Percentiles rank a stretch among this genome's conserved stretches.
Conservation (phyloP, 2,113 vertebrate species). For the Gopherus evgoodei region DNA sequence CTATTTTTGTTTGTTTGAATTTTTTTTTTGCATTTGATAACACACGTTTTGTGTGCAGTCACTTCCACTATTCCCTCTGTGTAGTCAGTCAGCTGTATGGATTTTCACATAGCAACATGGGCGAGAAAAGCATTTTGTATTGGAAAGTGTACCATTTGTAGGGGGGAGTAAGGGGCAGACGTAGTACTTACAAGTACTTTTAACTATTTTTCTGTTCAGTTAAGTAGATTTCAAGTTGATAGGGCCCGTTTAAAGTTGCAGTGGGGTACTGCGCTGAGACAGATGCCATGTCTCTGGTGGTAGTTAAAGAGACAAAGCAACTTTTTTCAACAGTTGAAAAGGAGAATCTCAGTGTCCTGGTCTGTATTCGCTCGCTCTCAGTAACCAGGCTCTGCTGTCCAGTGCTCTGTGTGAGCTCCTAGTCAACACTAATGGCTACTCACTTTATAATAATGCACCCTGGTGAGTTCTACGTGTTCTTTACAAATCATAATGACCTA, state of each 20-base stretch:
- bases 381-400: neutral
- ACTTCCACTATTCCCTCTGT: neutral
- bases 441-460: fast-evolving
- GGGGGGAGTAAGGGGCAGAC: neutral
- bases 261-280: neutral
- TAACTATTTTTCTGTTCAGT: neutral
- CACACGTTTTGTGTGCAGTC: neutral
- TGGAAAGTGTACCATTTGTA: neutral
- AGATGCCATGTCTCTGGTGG: neutral
- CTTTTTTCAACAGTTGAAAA: neutral
- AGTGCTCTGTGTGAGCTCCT: fast-evolving
- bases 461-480: neutral
- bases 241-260: neutral
- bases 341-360: neutral
- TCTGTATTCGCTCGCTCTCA: neutral
- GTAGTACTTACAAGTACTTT: neutral
- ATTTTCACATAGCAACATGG: neutral
- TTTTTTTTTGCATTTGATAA: neutral
- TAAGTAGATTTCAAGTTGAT: neutral
- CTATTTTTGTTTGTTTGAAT: neutral
- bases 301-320: neutral
- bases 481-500: neutral
- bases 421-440: neutral
- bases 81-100: neutral
- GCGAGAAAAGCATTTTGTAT: neutral